Percentiles rank a stretch among this genome's conserved stretches.
Conservation (phyloP, 1,140 invertebrate genomes). For the Chelonus insularis region DNA sequence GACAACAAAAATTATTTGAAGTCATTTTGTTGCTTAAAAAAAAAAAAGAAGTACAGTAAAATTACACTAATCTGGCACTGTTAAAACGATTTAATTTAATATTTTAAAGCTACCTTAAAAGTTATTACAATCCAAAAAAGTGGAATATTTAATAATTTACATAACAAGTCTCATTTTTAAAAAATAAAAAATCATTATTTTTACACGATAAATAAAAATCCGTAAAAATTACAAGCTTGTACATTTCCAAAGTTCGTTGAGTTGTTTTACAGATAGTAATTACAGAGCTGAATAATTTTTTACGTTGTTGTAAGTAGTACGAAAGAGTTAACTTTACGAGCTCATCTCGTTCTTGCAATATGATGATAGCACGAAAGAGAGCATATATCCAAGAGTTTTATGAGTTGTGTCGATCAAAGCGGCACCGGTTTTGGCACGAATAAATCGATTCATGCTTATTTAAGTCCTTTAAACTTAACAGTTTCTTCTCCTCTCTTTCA, state of each 20-base stretch:
- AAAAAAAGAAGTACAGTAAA: too few relatives aligned
- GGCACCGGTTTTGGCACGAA: conserved; percentile 21
- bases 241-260: background rate
- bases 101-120: too few relatives aligned
- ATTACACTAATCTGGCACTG: too few relatives aligned
- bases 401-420: conserved; percentile 26
- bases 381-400: background rate
- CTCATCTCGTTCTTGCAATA: conserved; percentile 21
- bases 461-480: background rate
- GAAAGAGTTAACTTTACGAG: conserved; percentile 19
- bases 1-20: too few relatives aligned
- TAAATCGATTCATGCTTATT: background rate
- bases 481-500: background rate
- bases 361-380: conserved; percentile 21
- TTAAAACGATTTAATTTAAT: background rate
- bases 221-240: background rate
- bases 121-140: too few relatives aligned
- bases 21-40: too few relatives aligned
- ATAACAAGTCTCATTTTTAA: too few relatives aligned
- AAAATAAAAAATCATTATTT: background rate
- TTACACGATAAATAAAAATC: background rate
- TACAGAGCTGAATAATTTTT: background rate
- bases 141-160: too few relatives aligned
- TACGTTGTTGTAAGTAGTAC: background rate
- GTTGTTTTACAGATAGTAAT: conserved; percentile 21